phyloP scores from a whole-genome alignment of 2,113 vertebrate species.

The Isichthys henryi region DNA sequence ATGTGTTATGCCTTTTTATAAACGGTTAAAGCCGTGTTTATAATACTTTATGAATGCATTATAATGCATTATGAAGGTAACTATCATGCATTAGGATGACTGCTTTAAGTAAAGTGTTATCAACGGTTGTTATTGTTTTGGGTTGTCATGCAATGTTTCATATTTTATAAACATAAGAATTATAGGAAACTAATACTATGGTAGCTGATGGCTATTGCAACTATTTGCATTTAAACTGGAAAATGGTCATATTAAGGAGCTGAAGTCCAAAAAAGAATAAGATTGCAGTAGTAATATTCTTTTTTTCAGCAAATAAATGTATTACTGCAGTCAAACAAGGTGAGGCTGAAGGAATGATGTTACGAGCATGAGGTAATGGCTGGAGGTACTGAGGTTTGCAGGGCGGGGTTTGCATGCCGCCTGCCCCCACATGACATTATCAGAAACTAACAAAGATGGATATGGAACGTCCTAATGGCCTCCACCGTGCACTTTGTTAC shows the following conservation, averaged over 20 bases:
- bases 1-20: too few species aligned
- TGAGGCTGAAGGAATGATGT: slow-evolving; percentile 22
- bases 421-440: slow-evolving; percentile 39
- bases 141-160: background rate
- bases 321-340: slow-evolving; percentile 16
- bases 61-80: too few species aligned
- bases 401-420: slow-evolving; percentile 31
- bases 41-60: too few species aligned
- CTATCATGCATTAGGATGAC: too few species aligned
- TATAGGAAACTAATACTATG: background rate
- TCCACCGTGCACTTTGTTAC: slow-evolving; percentile 24
- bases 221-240: background rate
- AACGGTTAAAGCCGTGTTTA: too few species aligned
- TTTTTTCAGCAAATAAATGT: background rate
- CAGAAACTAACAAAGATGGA: slow-evolving; percentile 41
- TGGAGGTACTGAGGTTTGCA: slow-evolving; percentile 34
- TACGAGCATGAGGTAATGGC: slow-evolving; percentile 43
- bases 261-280: background rate
- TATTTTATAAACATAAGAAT: background rate
- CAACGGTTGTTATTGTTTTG: background rate
- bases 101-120: background rate
- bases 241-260: background rate
- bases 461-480: slow-evolving; percentile 36
- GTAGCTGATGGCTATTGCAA: background rate
- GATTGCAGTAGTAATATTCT: background rate